phyloP scores from a whole-genome alignment of 2,888 invertebrate species.

The Acronicta alni region DNA sequence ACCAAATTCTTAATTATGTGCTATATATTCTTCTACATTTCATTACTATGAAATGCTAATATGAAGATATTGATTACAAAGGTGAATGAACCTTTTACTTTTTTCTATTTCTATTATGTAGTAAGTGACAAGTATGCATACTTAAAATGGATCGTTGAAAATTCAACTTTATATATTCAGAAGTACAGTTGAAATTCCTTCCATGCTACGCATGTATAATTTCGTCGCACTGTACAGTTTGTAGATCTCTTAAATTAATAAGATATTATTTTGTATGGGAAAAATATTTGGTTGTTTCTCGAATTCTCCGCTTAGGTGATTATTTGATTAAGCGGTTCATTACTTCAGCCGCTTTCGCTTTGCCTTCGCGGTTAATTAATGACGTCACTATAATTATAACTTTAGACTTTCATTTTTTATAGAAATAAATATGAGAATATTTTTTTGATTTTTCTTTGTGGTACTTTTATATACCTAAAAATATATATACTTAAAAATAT shows the following conservation, averaged over 20 bases:
- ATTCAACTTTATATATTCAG: slow-evolving; percentile 9
- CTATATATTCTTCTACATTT: slow-evolving; percentile 58
- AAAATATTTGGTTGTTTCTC: slow-evolving; percentile 42
- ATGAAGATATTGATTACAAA: slow-evolving; percentile 40
- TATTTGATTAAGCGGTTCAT: slow-evolving; percentile 36
- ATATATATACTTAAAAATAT: too few relatives aligned
- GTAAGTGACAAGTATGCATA: slow-evolving; percentile 17
- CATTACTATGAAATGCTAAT: slow-evolving; percentile 55
- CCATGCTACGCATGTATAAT: slow-evolving; percentile 32
- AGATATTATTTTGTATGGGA: slow-evolving; percentile 48
- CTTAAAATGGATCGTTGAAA: slow-evolving; percentile 8
- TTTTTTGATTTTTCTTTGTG: too few relatives aligned
- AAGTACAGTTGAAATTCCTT: slow-evolving; percentile 18
- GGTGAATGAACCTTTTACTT: slow-evolving; percentile 16
- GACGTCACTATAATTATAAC: slow-evolving; percentile 10
- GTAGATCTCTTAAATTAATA: slow-evolving; percentile 52
- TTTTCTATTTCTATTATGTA: slow-evolving; percentile 34
- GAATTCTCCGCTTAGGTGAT: slow-evolving; percentile 50
- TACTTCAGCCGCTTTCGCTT: slow-evolving; percentile 47
- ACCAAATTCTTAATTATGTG: slow-evolving; percentile 3
- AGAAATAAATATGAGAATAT: background rate
- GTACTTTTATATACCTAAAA: too few relatives aligned
- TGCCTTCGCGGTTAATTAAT: slow-evolving; percentile 12
- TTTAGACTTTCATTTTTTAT: slow-evolving; percentile 12
- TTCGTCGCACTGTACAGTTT: slow-evolving; percentile 28